Base-by-base conservation (phyloP, 1,140 invertebrate species). In the Anadara kagoshimensis region DNA sequence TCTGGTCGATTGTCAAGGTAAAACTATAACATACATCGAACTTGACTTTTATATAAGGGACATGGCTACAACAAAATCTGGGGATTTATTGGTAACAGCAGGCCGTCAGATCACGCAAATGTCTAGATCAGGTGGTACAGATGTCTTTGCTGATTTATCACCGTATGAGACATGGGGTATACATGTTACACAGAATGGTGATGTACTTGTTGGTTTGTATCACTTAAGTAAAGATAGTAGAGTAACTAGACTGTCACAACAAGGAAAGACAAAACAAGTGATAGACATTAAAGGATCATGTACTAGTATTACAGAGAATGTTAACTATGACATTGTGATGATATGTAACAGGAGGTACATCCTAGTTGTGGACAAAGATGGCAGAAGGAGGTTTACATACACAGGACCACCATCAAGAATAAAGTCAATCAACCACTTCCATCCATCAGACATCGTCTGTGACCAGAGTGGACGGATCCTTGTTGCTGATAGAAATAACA, bases 401-500 rank as follows among this genome's bases (percentile, higher is more conserved):
- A 49, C 59, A 44, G 67, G 67, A 36, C 29, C 29, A 14, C 43
- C 47, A 1, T 49, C 18, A 43, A 49, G 29, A 12, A 29, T 20
- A 20, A 44, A 26, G 22, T 16, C 41, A 20, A 44, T 29, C 29
- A 45, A 49, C 51, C 24, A 11, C 14, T 71, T 71, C 26, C 43
- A 45, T 1, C 69, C 69, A 0, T 53, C 47, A 16, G 69, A 63
- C n/a, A 26, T 71, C 0, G 59, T 63, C n/a, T 71, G 69, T 71
- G 59, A 71, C 44, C 54, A 63, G 26, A 63, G 63, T 26, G 61
- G 58, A 36, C 63, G 54, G 12, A 41, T 71, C 5, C 45, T 70
- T n/a, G 63, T 70, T 4, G 44, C 58, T 43, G 69, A 70, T 44
- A 53, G 58, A 16, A 61, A 70, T 24, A 70, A 70, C 24, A 47